Evolutionary conservation across 2,888 invertebrate species (phyloP), one percentile per base, ranked within the genome.

Genomic region (Orthonevra nobilis): DNA sequence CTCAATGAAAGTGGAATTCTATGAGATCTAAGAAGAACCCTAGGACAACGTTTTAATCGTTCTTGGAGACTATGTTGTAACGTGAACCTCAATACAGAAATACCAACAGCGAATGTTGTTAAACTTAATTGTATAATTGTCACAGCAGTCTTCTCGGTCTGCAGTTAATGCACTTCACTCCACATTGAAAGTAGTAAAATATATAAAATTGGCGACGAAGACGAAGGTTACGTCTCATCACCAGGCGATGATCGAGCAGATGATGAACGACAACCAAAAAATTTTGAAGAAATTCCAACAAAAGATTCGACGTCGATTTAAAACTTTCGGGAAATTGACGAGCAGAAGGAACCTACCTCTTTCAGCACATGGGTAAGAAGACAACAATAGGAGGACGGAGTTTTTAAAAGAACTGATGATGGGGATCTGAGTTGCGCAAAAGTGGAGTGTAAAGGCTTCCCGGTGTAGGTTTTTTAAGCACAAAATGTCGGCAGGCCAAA

Each of bases 341-440:
- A 36, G 10, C 38, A 54, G 17, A 54, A 36, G 7, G 38, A 54
- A 26, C 38, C 1, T 54, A 38, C 19, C 20, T 38, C 54, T 54
- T 54, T 54, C 26, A 1, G 38, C 38, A 1, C 54, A 38, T 36
- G 26, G 5, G 6, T 17, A 38, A 7, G 28, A 30, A 1, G 36
- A 36, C 14, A 23, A 36, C 19, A 50, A 19, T 32, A 17, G 9
- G 19, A 50, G 20, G 10, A 50, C 28, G 17, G 28, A 23, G 3
- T 23, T 23, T 5, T 5, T 23, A 23, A 23, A 23, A 4, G 23
- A 23, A 23, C 23, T 23, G 15, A 26, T 14, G 12, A 46, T 5
- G 4, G 30, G 17, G n/a, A 9, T 46, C 3, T 26, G 3, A 3
- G 28, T 50, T 36, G 23, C 20, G 4, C 20, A 52, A 52, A 52